These are phyloP conservation scores for Symphodus melops DNA, from an alignment of 2,113 vertebrate genomes.

Conservation along the genomic window DNA sequence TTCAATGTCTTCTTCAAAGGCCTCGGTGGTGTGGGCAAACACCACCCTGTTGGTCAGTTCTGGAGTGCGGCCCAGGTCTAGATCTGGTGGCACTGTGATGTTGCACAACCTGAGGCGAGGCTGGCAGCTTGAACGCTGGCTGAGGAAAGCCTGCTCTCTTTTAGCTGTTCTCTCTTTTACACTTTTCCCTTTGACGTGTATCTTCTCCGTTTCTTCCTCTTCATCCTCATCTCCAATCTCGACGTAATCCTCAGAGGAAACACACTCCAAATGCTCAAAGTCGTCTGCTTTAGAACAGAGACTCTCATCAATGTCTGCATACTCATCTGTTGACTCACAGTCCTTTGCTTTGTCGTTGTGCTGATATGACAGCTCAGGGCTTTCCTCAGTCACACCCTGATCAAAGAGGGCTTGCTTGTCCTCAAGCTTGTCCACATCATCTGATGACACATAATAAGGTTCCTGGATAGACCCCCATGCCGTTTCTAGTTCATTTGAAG, in stretches of 20 bases:
- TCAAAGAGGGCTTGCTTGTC: slow-evolving; percentile 65
- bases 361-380: slow-evolving; percentile 29
- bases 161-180: slow-evolving; percentile 77
- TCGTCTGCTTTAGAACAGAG: slow-evolving; percentile 73
- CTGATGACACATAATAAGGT: slow-evolving; percentile 79
- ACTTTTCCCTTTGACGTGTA: slow-evolving; percentile 74
- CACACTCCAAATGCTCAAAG: slow-evolving; percentile 70
- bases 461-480: slow-evolving; percentile 68
- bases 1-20: slow-evolving; percentile 86
- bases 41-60: slow-evolving; percentile 85
- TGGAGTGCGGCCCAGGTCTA: slow-evolving; percentile 80
- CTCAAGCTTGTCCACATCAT: slow-evolving; percentile 77
- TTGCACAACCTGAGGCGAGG: slow-evolving; percentile 84
- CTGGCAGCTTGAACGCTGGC: slow-evolving; percentile 81
- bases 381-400: slow-evolving; percentile 33
- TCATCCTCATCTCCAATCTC: slow-evolving; percentile 85
- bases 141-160: slow-evolving; percentile 66
- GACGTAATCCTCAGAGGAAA: slow-evolving; percentile 85
- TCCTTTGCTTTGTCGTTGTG: slow-evolving; percentile 58
- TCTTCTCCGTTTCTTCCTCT: slow-evolving; percentile 78
- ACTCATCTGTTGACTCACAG: slow-evolving; percentile 80
- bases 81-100: slow-evolving; percentile 82
- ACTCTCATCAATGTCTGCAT: slow-evolving; percentile 81
- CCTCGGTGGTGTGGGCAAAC: slow-evolving; percentile 84
- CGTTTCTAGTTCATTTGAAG: slow-evolving; percentile 43